These are phyloP conservation scores for Polyergus mexicanus DNA, from an alignment of 1,140 invertebrate genomes.

Conservation along the genomic window DNA sequence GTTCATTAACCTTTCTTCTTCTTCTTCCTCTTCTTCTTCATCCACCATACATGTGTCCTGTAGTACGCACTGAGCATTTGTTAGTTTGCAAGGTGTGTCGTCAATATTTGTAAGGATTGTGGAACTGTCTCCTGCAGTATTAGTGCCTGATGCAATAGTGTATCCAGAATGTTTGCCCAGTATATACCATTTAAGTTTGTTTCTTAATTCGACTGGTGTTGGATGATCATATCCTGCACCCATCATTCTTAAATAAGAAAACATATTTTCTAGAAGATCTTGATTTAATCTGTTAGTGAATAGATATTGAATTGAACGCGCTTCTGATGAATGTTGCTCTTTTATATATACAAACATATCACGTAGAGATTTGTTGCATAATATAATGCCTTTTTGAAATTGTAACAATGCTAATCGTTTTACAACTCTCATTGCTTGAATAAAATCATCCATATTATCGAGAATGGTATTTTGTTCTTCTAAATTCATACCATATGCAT, in stretches of 20 bases:
- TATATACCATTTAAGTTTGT: constrained; percentile 4
- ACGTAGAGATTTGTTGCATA: constrained; percentile 5
- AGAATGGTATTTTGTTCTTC: constrained; percentile 3
- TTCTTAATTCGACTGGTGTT: constrained; percentile 3
- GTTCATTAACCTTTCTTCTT: neutral
- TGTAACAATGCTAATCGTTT: neutral
- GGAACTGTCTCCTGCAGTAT: constrained; percentile 4
- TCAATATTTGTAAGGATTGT: neutral
- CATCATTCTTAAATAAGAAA: constrained; percentile 15
- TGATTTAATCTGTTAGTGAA: constrained; percentile 17
- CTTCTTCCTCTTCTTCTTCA: neutral
- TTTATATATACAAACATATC: constrained; percentile 10
- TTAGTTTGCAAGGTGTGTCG: neutral
- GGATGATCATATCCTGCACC: neutral
- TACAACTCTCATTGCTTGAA: neutral
- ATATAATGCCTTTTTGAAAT: constrained; percentile 14
- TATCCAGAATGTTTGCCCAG: neutral
- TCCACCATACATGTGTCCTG: neutral
- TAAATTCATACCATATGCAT: neutral
- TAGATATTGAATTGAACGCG: neutral
- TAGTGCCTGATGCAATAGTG: neutral
- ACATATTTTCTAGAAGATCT: neutral
- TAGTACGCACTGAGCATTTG: neutral
- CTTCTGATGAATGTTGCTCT: neutral
- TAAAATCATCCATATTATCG: neutral